Conservation (phyloP, 2,797 vertebrate genomes). For the Anguilla pacifica region DNA sequence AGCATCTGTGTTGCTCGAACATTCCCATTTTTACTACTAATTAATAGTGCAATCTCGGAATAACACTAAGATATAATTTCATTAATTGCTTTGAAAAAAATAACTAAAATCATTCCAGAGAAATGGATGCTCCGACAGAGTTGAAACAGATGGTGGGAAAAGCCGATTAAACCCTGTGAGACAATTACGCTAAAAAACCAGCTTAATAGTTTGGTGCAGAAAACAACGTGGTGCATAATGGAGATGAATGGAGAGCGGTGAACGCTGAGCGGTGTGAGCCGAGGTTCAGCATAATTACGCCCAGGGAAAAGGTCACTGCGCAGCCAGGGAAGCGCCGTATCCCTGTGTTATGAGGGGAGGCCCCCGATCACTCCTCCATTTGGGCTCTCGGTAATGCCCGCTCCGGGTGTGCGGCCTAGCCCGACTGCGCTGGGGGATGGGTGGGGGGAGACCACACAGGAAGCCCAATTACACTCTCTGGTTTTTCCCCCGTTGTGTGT, state of each 20-base stretch:
- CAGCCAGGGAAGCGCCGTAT: neutral
- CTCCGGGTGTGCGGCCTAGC: neutral
- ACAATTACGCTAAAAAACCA: slow-evolving; percentile 11
- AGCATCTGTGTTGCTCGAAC: neutral
- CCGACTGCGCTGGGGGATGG: neutral
- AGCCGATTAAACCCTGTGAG: slow-evolving; percentile 11
- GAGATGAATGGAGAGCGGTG: slow-evolving; percentile 2
- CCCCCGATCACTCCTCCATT: slow-evolving; percentile 25
- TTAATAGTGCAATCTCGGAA: neutral
- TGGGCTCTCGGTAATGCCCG: slow-evolving; percentile 29
- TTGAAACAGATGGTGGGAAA: slow-evolving; percentile 6
- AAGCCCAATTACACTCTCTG: slow-evolving; percentile 35
- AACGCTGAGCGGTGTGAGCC: neutral
- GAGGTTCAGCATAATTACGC: neutral
- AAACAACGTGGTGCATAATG: slow-evolving; percentile 12
- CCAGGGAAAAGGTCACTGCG: neutral
- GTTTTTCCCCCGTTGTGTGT: slow-evolving; percentile 36
- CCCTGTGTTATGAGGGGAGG: slow-evolving; percentile 6
- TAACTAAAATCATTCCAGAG: neutral
- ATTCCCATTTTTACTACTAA: neutral
- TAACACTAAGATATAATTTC: neutral
- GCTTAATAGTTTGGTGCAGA: slow-evolving; percentile 18
- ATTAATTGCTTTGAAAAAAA: slow-evolving; percentile 3
- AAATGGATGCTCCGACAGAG: neutral
- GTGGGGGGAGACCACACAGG: slow-evolving; percentile 67